Evolutionary conservation across 2,888 invertebrate species (phyloP), one percentile per base, ranked within the genome.

Genomic region (Itoplectis maculator): DNA sequence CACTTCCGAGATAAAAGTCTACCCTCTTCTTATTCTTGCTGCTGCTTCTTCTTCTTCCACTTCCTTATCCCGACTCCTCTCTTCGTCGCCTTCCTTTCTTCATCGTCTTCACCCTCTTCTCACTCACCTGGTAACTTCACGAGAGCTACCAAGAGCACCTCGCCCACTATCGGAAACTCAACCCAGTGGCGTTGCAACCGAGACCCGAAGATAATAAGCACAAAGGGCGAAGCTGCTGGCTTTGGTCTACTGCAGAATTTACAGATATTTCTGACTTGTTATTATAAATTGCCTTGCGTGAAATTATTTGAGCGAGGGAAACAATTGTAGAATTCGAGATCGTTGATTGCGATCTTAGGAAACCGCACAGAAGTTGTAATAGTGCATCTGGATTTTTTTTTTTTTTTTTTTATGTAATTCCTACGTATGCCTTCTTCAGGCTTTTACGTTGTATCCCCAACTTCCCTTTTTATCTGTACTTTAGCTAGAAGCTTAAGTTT

Each of bases 171-270:
- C 69, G 76, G 68, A 76, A 76, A 79, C 69, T 76, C 72, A n/a
- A 54, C 35, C 37, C 18, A 79, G 81, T 51, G 51, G 29, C 66
- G 40, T 70, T 9, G 37, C 49, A 74, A 81, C 72, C 76, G 76
- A 76, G 66, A 79, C 63, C 73, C 54, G 51, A 51, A 47, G 79
- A 81, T 84, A 79, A 79, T 69, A 84, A 79, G 73, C 29, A 83
- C 83, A 80, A 83, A 83, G 74, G 73, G 42, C 42, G 37, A 29
- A 5, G 54, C 42, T 70, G 72, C 78, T 78, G 63, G 66, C 47
- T 77, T 54, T 66, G 54, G 59, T 80, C 9, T 40, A 73, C 83
- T 56, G 45, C 37, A 18, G 18, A 13, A n/a, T n/a, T 35, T 23
- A 8, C 65, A 11, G 23, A 40, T 18, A 18, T 47, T 49, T 23